A percentile compares a stretch with the other conserved stretches of the same genome.
Evolutionary conservation across 2,797 vertebrate species (phyloP).

Genomic region (Chelon labrosus): DNA sequence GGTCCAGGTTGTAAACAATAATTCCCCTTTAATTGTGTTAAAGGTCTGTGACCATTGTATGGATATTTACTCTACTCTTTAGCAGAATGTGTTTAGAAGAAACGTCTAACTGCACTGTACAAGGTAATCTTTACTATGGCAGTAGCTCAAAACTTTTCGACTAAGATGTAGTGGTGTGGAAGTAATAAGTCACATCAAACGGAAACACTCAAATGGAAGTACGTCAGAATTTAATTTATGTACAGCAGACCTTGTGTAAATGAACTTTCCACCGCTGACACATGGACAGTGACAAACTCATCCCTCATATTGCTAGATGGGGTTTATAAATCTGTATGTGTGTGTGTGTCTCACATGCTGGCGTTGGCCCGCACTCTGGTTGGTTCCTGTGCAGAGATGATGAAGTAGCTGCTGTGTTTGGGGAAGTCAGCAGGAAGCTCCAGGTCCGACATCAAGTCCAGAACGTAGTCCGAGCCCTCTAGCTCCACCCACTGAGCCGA

Average conservation of each 20-base stretch:
- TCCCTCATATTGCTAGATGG: not conserved
- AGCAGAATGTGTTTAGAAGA: too few relatives aligned
- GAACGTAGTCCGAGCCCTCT: conserved; percentile 94
- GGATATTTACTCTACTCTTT: not conserved
- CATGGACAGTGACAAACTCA: not conserved
- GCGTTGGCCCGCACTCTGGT: conserved; percentile 75
- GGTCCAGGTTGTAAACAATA: too few relatives aligned
- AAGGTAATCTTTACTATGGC: too few relatives aligned
- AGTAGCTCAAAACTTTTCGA: too few relatives aligned
- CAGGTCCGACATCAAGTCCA: conserved; percentile 94
- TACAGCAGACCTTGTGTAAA: not conserved
- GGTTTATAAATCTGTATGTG: not conserved
- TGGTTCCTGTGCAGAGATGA: conserved; percentile 88
- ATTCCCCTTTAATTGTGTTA: not conserved
- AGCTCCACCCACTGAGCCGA: conserved; percentile 93
- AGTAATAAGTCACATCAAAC: too few relatives aligned
- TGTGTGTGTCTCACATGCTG: conserved; percentile 83
- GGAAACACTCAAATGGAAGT: too few relatives aligned
- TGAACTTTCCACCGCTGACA: not conserved
- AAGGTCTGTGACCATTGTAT: not conserved
- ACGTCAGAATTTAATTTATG: too few relatives aligned
- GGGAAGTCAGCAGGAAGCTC: conserved; percentile 93
- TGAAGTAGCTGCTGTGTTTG: conserved; percentile 93
- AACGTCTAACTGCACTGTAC: too few relatives aligned
- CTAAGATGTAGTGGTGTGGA: too few relatives aligned